Evolutionary conservation across 35 echinoderm and acorn worm species (phyloP), one percentile per base, ranked within the genome.

Genomic region (Eucidaris tribuloides): DNA sequence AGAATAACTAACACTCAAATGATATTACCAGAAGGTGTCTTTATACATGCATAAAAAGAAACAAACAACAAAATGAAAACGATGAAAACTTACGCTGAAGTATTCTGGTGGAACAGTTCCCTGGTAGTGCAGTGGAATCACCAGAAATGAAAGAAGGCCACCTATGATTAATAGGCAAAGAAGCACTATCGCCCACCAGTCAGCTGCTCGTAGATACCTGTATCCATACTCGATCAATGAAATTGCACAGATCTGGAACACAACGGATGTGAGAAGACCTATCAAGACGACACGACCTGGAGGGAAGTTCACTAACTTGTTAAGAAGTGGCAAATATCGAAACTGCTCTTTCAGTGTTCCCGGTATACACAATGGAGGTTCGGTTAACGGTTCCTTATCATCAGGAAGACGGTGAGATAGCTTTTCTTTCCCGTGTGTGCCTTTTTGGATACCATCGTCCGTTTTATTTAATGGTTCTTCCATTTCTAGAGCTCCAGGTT

Each of bases 111-210:
- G 45, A 55, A 19, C 20, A 14, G 7, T 34, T 70, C 71, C 48
- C 45, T 84, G 88, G 13, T 90, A 27, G 17, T 90, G 88, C 15
- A 90, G 70, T 27, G 42, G 13, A 30, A 90, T 84, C 22, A 74
- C 46, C 4, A 83, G 41, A 33, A 90, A 84, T 3, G 44, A 43
- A 11, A 79, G 11, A 24, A 90, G 52, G 44, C 49, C 42, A 5
- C 56, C 57, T 39, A 83, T n/a, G 33, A 1, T 23, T 30, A 90
- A 63, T 2, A 79, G 17, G 28, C 78, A 64, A 15, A 83, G 43
- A 37, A 90, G 81, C 3, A 90, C 15, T 5, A 90, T 61, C 0
- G 58, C 71, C 88, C 88, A 90, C 64, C 45, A 58, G 1, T 84
- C 65, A 33, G 72, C 77, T 25, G 82, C 40, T 34, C 20, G 25